These are phyloP conservation scores for Chironomus riparius DNA, from an alignment of 2,888 invertebrate species.

Conservation along the genomic window DNA sequence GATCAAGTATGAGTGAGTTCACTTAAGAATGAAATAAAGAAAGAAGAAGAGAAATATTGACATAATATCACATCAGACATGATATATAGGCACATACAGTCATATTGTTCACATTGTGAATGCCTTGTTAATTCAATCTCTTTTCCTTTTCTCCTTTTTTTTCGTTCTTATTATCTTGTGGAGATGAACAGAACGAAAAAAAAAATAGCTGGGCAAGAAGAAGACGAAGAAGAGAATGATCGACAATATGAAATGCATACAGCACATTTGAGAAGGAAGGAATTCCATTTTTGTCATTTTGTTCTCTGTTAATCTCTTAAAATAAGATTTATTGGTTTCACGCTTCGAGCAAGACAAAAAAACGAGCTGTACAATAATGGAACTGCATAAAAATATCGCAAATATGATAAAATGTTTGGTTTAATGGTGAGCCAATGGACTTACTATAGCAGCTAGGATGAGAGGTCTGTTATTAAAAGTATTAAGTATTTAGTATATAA, in stretches of 20 bases:
- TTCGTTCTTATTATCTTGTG: not conserved
- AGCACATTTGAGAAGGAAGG: not conserved
- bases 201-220: not conserved
- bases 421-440: too few species aligned
- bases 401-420: not conserved
- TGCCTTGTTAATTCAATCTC: too few species aligned
- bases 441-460: too few species aligned
- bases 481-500: too few species aligned
- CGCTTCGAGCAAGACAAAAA: constrained; percentile 1
- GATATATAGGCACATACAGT: not conserved
- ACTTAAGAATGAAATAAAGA: not conserved
- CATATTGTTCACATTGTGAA: not conserved
- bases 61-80: not conserved
- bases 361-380: not conserved
- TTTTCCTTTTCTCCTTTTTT: not conserved
- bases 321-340: constrained; percentile 26
- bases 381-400: not conserved
- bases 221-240: too few species aligned
- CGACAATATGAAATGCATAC: not conserved
- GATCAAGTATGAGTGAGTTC: not conserved
- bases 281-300: constrained; percentile 21
- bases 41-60: not conserved
- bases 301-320: not conserved
- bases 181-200: not conserved
- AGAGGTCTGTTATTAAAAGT: too few species aligned